These are phyloP conservation scores for Halictus rubicundus DNA, from an alignment of 1,140 invertebrate species.

Conservation along the genomic window DNA sequence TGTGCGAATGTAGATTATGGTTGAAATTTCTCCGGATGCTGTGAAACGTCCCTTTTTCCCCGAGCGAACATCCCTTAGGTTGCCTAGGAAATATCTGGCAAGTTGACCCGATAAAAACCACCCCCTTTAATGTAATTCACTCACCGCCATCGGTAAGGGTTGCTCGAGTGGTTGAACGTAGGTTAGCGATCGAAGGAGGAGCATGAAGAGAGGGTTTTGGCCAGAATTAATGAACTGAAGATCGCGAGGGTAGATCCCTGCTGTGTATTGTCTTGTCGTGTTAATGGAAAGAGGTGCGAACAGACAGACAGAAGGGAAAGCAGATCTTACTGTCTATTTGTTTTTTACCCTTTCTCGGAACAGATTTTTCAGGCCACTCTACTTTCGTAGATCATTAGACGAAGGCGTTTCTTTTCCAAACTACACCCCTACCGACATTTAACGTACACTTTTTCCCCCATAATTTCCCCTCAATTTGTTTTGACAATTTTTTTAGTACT, in stretches of 20 bases:
- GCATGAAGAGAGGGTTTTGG: slow-evolving; percentile 18
- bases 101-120: slow-evolving; percentile 64
- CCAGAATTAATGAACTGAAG: slow-evolving; percentile 63
- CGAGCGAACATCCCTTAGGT: slow-evolving; percentile 17
- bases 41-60: not conserved
- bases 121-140: slow-evolving; percentile 63
- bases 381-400: not conserved
- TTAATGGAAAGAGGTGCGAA: slow-evolving; percentile 21
- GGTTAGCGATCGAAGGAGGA: slow-evolving; percentile 44
- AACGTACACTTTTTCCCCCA: too few species aligned
- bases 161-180: slow-evolving; percentile 5
- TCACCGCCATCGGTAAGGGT: slow-evolving; percentile 24
- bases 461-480: too few species aligned
- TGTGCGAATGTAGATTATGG: slow-evolving; percentile 12
- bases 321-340: not conserved
- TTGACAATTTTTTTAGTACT: too few species aligned
- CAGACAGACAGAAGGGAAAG: slow-evolving; percentile 10
- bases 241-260: slow-evolving; percentile 54
- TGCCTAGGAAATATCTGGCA: slow-evolving; percentile 48
- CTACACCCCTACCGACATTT: too few species aligned
- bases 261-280: slow-evolving; percentile 56
- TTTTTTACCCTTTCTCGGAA: too few species aligned
- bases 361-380: not conserved
- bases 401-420: too few species aligned
- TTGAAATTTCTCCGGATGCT: not conserved